Conservation (phyloP, 2,797 vertebrate species). For the Nyctalus aviator region DNA sequence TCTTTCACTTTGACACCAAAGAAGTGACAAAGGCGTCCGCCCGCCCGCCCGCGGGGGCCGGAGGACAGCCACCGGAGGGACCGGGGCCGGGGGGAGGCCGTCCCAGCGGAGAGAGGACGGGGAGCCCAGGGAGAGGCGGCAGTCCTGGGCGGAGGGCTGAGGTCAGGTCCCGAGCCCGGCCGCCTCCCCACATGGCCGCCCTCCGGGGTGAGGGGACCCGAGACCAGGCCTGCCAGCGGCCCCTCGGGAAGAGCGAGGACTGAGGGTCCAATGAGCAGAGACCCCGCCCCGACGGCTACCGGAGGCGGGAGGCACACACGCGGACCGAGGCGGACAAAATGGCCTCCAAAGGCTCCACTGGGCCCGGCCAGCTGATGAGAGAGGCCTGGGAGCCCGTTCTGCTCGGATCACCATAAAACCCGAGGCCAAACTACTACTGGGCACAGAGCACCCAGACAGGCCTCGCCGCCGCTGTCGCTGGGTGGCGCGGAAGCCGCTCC, state of each 20-base stretch:
- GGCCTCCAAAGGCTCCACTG: accelerated
- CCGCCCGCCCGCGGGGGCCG: background rate
- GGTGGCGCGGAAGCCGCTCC: no score
- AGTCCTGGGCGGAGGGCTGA: accelerated
- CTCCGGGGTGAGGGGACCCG: background rate
- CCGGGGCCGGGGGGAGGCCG: background rate
- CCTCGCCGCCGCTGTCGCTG: accelerated
- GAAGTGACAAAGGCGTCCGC: background rate
- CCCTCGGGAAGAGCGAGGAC: background rate
- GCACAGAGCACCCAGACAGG: accelerated
- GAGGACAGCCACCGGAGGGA: background rate
- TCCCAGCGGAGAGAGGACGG: background rate
- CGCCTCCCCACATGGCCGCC: accelerated
- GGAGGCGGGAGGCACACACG: background rate
- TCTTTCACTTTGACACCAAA: background rate
- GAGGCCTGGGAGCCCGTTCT: accelerated
- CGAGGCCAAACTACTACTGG: accelerated
- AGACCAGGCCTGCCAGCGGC: no score
- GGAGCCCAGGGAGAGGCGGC: background rate
- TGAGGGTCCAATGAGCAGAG: background rate
- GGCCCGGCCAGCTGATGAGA: background rate
- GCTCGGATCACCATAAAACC: background rate
- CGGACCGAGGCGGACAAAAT: accelerated
- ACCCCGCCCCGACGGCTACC: accelerated
- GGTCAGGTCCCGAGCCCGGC: background rate